These are phyloP conservation scores for Tenthredo scrophulariae DNA, from an alignment of 2,888 invertebrate species.

Conservation along the genomic window DNA sequence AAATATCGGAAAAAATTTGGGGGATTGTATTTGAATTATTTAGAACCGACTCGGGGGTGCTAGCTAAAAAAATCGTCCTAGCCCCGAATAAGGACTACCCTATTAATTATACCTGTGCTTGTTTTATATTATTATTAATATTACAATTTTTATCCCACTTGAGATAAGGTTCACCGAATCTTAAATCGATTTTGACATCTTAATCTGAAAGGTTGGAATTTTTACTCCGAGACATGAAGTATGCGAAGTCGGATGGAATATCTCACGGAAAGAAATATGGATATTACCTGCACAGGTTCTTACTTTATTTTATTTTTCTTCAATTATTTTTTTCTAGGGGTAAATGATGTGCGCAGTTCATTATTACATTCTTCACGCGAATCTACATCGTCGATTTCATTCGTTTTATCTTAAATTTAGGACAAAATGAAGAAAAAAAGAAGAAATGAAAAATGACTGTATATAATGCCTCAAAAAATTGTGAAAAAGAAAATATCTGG, in stretches of 20 bases:
- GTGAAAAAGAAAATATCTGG: neutral
- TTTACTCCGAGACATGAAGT: constrained; percentile 6
- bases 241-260: neutral
- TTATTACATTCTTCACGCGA: neutral
- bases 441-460: neutral
- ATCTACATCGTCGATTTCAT: too few species aligned
- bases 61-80: too few species aligned
- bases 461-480: too few species aligned
- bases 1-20: too few species aligned
- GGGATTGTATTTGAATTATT: too few species aligned
- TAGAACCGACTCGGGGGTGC: too few species aligned
- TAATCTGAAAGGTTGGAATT: neutral
- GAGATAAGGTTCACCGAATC: neutral
- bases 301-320: neutral
- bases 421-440: too few species aligned
- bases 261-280: constrained; percentile 13
- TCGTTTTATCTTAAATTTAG: too few species aligned
- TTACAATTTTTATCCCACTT: neutral
- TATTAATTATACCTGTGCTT: too few species aligned
- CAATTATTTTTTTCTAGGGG: neutral
- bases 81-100: too few species aligned
- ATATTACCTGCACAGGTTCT: neutral
- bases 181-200: neutral
- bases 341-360: neutral
- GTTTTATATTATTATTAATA: too few species aligned